Evolutionary conservation across 1,140 invertebrate species (phyloP), one percentile per base, ranked within the genome.

Genomic region (Leucophenga varia): DNA sequence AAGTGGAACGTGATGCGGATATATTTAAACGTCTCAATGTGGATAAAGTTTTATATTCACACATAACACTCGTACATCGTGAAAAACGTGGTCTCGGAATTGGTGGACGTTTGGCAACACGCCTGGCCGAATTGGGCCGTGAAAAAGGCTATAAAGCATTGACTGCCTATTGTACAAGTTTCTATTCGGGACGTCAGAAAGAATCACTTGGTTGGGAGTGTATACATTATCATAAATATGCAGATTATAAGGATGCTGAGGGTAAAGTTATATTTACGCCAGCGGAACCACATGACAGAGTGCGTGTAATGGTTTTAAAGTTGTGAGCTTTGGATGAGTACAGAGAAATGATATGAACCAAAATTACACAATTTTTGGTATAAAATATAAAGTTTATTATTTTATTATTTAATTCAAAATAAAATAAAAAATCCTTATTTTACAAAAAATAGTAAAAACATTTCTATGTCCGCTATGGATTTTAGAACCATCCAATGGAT

Each of bases 111-210:
- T 38, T 60, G 1, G 47, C 59, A 14, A 32, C 35, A 8, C 45
- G 54, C 10, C 30, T 61, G 2, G 59, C 59, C 38, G 59, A 59
- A 2, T 49, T 61, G 10, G 59, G 57, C 5, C 51, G 50, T 14
- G 30, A 35, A 5, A 37, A 43, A 18, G 55, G 57, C 0, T 59
- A 43, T 16, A 57, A 57, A 2, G n/a, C 48, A 0, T 56, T 61
- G 59, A 13, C 31, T 4, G 57, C 57, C 25, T 57, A 54, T 20
- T 59, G 54, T 36, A 20, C 44, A 10, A 59, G 57, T 18, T 59
- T 25, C 25, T 59, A 54, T n/a, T 57, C 57, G 10, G 54, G 50
- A 0, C 32, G 51, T 0, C 57, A 59, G 4, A 59, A 59, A 22
- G 38, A 57, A 13, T 39, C 54, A 0, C 6, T 59, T 18, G 57